Evolutionary conservation across 2,888 invertebrate genomes (phyloP).

Genomic region (Perizoma flavofasciatum): DNA sequence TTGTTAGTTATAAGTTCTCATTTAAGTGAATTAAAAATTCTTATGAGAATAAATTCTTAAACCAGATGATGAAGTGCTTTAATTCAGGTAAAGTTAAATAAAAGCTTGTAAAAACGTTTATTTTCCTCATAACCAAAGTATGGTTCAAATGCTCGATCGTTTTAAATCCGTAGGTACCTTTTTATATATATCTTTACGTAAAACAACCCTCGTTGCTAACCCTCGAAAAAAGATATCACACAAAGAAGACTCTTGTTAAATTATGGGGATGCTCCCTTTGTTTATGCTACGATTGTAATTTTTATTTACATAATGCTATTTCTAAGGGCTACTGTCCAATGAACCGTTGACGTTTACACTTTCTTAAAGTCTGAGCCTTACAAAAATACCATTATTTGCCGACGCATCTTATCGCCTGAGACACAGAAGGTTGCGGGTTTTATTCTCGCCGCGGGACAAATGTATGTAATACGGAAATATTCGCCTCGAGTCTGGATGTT

Average conservation of each 20-base stretch:
- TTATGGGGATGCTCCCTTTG: conserved; percentile 31
- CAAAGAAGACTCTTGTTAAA: conserved; percentile 29
- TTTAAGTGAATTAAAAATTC: too few species aligned
- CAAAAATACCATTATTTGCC: too few species aligned
- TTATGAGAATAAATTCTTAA: too few species aligned
- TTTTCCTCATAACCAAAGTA: background rate
- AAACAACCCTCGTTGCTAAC: conserved; percentile 4
- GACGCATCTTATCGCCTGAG: too few species aligned
- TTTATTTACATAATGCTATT: conserved; percentile 10
- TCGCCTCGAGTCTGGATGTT: too few species aligned
- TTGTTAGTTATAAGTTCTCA: too few species aligned
- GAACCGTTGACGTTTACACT: background rate
- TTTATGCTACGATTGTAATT: conserved; percentile 32
- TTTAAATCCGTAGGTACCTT: background rate
- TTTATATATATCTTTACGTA: conserved; percentile 6
- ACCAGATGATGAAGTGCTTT: too few species aligned
- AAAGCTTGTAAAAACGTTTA: background rate
- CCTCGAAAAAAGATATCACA: conserved; percentile 20
- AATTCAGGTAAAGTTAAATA: conserved; percentile 3
- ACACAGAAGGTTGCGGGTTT: too few species aligned
- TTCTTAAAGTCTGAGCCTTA: too few species aligned
- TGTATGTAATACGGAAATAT: too few species aligned
- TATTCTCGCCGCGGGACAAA: too few species aligned
- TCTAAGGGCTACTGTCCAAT: conserved; percentile 1
- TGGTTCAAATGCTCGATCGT: background rate